phyloP scores from a whole-genome alignment of 1,140 invertebrate genomes.

The Nylanderia fulva region DNA sequence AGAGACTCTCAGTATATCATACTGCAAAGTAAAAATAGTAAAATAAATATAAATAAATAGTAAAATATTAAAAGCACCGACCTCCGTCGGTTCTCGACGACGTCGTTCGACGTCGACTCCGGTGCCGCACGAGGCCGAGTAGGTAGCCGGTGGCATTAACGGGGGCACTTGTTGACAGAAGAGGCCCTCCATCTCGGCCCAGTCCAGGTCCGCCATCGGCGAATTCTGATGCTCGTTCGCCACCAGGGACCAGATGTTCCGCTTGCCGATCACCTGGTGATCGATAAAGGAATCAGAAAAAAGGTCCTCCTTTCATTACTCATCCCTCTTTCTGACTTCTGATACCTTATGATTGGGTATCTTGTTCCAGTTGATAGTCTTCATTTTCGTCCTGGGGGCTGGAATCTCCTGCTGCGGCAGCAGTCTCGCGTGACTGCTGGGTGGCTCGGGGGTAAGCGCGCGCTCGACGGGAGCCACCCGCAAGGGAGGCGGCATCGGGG shows the following conservation, averaged over 20 bases:
- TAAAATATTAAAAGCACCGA: conserved; percentile 68
- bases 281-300: background rate
- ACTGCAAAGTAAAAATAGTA: too few relatives aligned
- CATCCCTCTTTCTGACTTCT: too few relatives aligned
- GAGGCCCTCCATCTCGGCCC: conserved; percentile 96
- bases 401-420: conserved; percentile 95
- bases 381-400: conserved; percentile 96
- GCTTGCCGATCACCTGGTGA: conserved; percentile 91
- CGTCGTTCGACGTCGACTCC: conserved; percentile 86
- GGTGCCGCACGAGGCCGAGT: conserved; percentile 84
- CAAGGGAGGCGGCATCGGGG: conserved; percentile 82
- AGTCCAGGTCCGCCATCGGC: conserved; percentile 93
- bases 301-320: background rate
- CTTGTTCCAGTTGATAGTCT: conserved; percentile 97
- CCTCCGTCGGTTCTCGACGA: conserved; percentile 90
- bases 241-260: conserved; percentile 97
- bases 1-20: background rate
- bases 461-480: conserved; percentile 80
- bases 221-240: conserved; percentile 94
- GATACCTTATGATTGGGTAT: conserved; percentile 93
- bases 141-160: conserved; percentile 86
- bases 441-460: conserved; percentile 80
- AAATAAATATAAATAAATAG: background rate
- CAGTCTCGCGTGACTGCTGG: conserved; percentile 83
- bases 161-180: conserved; percentile 94